Evolutionary conservation across 2,888 invertebrate genomes (phyloP).

Genomic region (Ecdyonurus torrentis): DNA sequence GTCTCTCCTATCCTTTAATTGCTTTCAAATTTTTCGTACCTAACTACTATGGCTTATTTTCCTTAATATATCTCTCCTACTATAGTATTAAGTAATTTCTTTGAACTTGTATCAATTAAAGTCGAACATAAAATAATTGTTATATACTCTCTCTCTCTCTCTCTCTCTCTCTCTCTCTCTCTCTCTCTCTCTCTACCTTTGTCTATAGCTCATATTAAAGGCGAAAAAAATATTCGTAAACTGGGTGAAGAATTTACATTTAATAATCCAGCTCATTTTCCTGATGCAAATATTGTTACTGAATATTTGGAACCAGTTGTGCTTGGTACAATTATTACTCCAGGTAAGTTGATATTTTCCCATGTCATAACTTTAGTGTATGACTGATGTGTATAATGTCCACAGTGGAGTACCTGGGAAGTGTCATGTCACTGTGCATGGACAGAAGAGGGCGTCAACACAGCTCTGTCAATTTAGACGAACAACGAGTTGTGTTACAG

Average conservation of each 20-base stretch:
- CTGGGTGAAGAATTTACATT: constrained; percentile 38
- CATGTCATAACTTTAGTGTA: not conserved
- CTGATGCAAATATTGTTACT: constrained; percentile 44
- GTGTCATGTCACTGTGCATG: constrained; percentile 52
- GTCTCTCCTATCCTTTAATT: no score
- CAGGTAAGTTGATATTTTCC: constrained; percentile 32
- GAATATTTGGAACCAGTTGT: constrained; percentile 79
- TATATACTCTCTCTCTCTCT: no score
- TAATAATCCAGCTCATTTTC: constrained; percentile 61
- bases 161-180: no score
- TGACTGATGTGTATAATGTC: constrained; percentile 2
- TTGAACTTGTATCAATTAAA: no score
- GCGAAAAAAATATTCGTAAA: constrained; percentile 51
- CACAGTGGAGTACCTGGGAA: constrained; percentile 45
- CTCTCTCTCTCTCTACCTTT: no score
- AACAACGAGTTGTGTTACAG: constrained; percentile 61
- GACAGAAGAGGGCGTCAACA: constrained; percentile 56
- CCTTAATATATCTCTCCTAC: no score
- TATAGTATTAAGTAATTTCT: no score
- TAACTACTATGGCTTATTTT: no score
- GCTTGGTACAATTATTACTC: constrained; percentile 76
- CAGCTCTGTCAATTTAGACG: constrained; percentile 61
- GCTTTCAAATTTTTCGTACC: no score
- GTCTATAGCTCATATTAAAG: constrained; percentile 48
- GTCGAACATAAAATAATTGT: no score